phyloP scores from a whole-genome alignment of 2,888 invertebrate species.

The Caenorhabditis parvicauda region DNA sequence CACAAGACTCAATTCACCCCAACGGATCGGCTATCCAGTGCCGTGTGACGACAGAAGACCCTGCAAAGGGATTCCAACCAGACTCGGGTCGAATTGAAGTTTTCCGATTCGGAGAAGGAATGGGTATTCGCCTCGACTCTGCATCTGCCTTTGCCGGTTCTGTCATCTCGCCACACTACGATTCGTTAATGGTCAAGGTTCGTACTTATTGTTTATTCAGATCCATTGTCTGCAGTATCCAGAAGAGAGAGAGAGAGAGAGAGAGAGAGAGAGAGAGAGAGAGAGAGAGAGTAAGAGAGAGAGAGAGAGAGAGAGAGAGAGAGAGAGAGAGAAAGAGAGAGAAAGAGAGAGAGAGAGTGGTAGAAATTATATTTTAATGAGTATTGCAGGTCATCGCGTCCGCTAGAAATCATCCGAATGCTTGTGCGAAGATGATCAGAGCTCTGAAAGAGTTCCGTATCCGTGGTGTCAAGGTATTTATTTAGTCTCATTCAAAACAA shows the following conservation, averaged over 20 bases:
- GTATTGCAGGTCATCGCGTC: constrained; percentile 94
- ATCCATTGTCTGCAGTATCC: no score
- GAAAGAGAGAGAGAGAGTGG: no score
- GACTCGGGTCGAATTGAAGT: constrained; percentile 93
- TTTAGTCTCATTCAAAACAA: no score
- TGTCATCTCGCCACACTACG: constrained; percentile 95
- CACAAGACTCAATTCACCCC: constrained; percentile 79
- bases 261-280: no score
- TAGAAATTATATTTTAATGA: no score
- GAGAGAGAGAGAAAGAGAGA: no score
- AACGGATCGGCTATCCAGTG: constrained; percentile 83
- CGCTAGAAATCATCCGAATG: constrained; percentile 81
- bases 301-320: no score
- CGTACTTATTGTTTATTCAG: no score
- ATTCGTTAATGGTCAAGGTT: constrained; percentile 93
- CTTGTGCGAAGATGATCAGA: constrained; percentile 93
- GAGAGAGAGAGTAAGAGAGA: no score
- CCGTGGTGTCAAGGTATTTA: constrained; percentile 83
- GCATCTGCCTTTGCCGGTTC: constrained; percentile 90
- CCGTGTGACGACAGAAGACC: constrained; percentile 96
- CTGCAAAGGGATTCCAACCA: constrained; percentile 93
- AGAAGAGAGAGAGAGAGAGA: no score
- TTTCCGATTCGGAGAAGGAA: constrained; percentile 91
- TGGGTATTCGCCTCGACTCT: constrained; percentile 96
- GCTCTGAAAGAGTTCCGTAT: constrained; percentile 94